These are phyloP conservation scores for pig (Sus scrofa) DNA, from an alignment of 2,113 vertebrate species.

Conservation along the genomic window DNA sequence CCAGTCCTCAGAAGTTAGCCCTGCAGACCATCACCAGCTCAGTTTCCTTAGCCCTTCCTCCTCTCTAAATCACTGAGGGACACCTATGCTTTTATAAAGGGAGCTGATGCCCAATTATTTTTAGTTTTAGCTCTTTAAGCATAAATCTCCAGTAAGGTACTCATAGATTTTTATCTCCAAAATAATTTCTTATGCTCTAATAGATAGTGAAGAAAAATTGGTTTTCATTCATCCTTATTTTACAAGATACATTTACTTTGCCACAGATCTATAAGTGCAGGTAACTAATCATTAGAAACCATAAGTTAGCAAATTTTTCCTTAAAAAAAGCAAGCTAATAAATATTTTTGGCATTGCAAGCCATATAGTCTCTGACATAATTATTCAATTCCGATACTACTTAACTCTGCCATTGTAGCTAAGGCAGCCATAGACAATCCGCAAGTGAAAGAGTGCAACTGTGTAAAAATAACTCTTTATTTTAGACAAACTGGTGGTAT, in stretches of 20 bases:
- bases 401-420: not conserved
- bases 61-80: not conserved
- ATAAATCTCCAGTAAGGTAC: not conserved
- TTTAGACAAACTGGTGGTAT: not conserved
- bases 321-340: not conserved
- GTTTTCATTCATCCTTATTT: not conserved
- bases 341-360: not conserved
- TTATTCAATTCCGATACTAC: not conserved
- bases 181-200: not conserved
- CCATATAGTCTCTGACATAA: not conserved
- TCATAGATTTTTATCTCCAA: not conserved
- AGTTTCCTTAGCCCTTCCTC: not conserved
- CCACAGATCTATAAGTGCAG: not conserved
- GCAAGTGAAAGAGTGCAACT: not conserved
- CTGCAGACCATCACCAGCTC: not conserved
- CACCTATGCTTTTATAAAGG: not conserved
- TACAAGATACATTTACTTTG: not conserved
- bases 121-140: not conserved
- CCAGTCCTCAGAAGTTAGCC: not conserved
- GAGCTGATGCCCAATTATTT: not conserved
- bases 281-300: not conserved
- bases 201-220: not conserved
- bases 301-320: not conserved
- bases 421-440: not conserved
- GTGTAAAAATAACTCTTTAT: not conserved